These are phyloP conservation scores for Chaetodon trifascialis DNA, from an alignment of 2,113 vertebrate species.

Conservation along the genomic window DNA sequence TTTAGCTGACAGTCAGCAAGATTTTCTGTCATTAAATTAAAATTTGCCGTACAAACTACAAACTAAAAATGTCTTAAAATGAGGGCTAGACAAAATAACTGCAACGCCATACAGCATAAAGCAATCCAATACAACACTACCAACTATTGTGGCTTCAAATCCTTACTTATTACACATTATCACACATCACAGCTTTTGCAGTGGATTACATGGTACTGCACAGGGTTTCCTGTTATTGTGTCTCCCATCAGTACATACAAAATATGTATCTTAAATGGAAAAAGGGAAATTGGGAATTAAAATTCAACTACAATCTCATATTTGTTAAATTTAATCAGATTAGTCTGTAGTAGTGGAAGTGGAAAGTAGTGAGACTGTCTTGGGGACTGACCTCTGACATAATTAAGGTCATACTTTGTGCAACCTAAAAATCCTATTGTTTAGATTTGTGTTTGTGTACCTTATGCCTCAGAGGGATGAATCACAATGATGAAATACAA, in stretches of 20 bases:
- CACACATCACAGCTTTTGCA: background rate
- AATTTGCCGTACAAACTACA: too few species aligned
- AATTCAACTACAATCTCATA: background rate
- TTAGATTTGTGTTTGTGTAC: background rate
- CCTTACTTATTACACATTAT: background rate
- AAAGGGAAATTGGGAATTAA: background rate
- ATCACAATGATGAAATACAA: conserved; percentile 17
- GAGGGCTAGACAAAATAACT: background rate
- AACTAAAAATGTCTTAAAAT: too few species aligned
- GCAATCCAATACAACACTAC: background rate
- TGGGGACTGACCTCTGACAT: background rate
- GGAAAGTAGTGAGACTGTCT: background rate
- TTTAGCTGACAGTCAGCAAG: too few species aligned
- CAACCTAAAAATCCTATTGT: background rate
- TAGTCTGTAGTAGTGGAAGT: too few species aligned
- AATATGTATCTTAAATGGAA: background rate
- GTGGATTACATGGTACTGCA: background rate
- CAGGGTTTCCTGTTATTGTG: background rate
- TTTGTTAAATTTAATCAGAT: background rate
- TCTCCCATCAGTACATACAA: background rate
- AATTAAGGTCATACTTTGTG: background rate
- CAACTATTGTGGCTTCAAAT: background rate
- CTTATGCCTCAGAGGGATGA: background rate
- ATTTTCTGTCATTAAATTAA: too few species aligned
- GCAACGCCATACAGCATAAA: background rate